A percentile compares a stretch with the other conserved stretches of the same genome.
These are phyloP conservation scores for Campoletis raptor DNA, from an alignment of 2,888 invertebrate genomes.

Conservation along the genomic window DNA sequence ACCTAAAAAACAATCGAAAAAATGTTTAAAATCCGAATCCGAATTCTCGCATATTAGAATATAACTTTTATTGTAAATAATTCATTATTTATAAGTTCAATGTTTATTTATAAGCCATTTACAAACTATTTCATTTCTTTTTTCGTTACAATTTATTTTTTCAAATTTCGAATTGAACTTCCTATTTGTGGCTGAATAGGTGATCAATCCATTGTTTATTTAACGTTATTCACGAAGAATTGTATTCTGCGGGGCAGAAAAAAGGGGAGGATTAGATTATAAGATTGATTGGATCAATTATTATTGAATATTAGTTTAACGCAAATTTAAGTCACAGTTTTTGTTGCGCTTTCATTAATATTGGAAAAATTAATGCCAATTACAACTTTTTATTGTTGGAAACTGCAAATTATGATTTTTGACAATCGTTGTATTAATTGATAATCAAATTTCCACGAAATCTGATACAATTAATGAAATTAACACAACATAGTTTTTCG, in stretches of 20 bases:
- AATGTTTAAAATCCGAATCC: conserved; percentile 53
- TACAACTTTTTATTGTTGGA: neutral
- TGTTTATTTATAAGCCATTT: neutral
- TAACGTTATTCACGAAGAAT: neutral
- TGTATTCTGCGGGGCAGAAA: neutral
- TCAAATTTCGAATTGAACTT: neutral
- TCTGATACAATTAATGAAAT: neutral
- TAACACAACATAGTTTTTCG: neutral
- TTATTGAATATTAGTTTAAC: neutral
- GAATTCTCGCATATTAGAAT: conserved; percentile 75
- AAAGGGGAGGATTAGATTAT: neutral
- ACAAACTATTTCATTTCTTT: neutral
- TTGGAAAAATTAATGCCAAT: neutral
- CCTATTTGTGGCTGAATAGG: neutral
- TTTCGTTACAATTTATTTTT: neutral
- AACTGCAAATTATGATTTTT: neutral
- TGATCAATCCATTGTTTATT: neutral
- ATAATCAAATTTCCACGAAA: neutral
- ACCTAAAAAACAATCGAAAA: conserved; percentile 36
- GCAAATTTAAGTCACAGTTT: neutral
- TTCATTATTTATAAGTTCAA: neutral
- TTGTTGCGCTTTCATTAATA: neutral
- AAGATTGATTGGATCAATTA: neutral
- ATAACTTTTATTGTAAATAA: conserved; percentile 62
- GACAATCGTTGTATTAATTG: neutral